A percentile compares a stretch with the other conserved stretches of the same genome.
Evolutionary conservation across 30 jellyfish, hydroid and myxozoan species (phyloP).

Genomic region (Euphysa ruthae): DNA sequence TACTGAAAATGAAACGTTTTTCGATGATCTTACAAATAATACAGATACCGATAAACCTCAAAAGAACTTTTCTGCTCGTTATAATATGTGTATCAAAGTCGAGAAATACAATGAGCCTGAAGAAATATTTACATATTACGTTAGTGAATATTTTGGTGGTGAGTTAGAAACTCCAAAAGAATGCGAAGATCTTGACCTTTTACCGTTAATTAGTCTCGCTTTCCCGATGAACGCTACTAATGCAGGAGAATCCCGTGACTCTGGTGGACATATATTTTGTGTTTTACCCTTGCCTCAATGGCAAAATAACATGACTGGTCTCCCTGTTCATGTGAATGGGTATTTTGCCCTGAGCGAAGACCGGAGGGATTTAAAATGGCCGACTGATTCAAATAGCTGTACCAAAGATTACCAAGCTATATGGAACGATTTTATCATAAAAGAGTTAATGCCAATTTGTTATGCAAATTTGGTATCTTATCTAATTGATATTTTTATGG

Average conservation of each 20-base stretch:
- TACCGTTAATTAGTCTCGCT: slow-evolving; percentile 64
- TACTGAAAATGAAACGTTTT: slow-evolving; percentile 6
- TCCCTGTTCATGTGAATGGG: slow-evolving; percentile 84
- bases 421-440: slow-evolving; percentile 49
- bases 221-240: background rate
- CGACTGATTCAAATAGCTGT: slow-evolving; percentile 4
- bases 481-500: background rate
- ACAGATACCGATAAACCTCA: too few relatives aligned
- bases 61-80: too few relatives aligned
- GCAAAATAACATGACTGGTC: slow-evolving; percentile 38
- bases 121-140: background rate
- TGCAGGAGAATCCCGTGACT: background rate
- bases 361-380: slow-evolving; percentile 71
- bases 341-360: slow-evolving; percentile 65
- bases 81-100: too few relatives aligned
- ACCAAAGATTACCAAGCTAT: slow-evolving; percentile 32
- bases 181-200: slow-evolving; percentile 15
- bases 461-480: slow-evolving; percentile 18
- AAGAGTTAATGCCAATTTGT: slow-evolving; percentile 35
- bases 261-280: slow-evolving; percentile 66
- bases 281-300: slow-evolving; percentile 57
- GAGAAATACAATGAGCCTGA: background rate
- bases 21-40: too few relatives aligned
- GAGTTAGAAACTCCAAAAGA: background rate
- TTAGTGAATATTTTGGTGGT: slow-evolving; percentile 25